Percentiles rank a stretch among this genome's conserved stretches.
phyloP scores from a whole-genome alignment of 2,888 invertebrate genomes.

The Tenthredo scrophulariae region DNA sequence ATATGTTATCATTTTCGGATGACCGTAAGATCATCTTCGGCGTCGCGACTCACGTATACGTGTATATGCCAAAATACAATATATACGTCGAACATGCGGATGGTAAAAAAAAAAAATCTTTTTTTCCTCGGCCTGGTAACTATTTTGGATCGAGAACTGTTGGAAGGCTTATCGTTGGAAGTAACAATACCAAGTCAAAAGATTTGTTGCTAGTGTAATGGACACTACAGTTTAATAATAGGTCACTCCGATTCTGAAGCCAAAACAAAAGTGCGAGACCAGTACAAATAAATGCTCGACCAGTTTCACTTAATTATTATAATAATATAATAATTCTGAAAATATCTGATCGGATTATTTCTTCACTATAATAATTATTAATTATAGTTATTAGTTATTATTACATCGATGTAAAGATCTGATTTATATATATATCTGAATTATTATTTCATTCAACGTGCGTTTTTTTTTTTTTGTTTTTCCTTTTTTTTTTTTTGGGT shows the following conservation, averaged over 20 bases:
- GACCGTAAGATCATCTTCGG: background rate
- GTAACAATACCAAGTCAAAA: constrained; percentile 34
- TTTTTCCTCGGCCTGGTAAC: constrained; percentile 6
- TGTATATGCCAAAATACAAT: background rate
- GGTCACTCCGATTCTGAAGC: constrained; percentile 39
- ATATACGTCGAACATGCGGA: background rate
- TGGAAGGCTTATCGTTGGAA: constrained; percentile 37
- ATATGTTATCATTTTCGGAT: background rate
- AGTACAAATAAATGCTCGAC: background rate
- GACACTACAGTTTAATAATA: constrained; percentile 49
- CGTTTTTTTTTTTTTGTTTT: background rate
- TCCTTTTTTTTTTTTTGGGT: background rate
- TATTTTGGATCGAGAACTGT: constrained; percentile 30
- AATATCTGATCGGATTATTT: background rate
- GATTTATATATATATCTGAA: background rate
- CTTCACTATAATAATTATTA: constrained; percentile 8
- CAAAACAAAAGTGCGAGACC: constrained; percentile 39
- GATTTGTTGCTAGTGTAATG: constrained; percentile 40
- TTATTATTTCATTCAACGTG: background rate
- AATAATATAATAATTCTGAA: background rate
- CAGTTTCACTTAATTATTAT: background rate
- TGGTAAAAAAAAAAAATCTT: background rate
- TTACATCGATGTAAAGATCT: constrained; percentile 29
- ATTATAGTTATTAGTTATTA: background rate
- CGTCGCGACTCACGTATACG: background rate